These are phyloP conservation scores for Hermaeophaga mercurialis DNA, from an alignment of 2,888 invertebrate species.

Conservation along the genomic window DNA sequence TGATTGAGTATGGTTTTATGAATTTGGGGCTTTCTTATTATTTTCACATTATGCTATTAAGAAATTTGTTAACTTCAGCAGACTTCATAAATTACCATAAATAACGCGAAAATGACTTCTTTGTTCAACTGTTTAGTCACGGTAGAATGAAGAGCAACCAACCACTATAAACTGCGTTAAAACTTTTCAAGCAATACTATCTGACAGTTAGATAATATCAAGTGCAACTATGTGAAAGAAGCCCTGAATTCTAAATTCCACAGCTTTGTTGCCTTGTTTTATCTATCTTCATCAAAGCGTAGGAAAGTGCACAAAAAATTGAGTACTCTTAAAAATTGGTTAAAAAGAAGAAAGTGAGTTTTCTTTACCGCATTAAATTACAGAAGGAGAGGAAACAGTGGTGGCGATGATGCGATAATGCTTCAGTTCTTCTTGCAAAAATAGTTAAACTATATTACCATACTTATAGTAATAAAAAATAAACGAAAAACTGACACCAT, in stretches of 20 bases:
- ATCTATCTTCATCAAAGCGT: not conserved
- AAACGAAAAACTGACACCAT: too few species aligned
- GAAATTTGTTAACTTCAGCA: too few species aligned
- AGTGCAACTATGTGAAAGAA: not conserved
- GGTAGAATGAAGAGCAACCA: not conserved
- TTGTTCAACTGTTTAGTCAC: not conserved
- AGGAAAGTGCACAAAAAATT: not conserved
- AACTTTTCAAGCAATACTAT: not conserved
- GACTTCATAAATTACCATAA: too few species aligned
- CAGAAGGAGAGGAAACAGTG: too few species aligned
- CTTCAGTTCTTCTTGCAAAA: too few species aligned
- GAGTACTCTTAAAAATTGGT: not conserved
- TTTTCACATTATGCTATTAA: too few species aligned
- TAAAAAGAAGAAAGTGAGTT: not conserved
- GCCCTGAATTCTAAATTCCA: not conserved
- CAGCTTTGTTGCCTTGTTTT: not conserved
- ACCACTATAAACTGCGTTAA: not conserved
- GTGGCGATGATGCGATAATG: too few species aligned
- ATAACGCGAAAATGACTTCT: not conserved
- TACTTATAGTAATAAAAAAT: too few species aligned
- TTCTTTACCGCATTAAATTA: not conserved
- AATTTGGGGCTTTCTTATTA: too few species aligned
- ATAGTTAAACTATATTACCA: too few species aligned
- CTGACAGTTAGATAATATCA: conserved; percentile 2
- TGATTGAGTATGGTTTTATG: too few species aligned